A percentile compares a stretch with the other conserved stretches of the same genome.
These are phyloP conservation scores for Ceriagrion tenellum DNA, from an alignment of 2,888 invertebrate species.

Conservation along the genomic window DNA sequence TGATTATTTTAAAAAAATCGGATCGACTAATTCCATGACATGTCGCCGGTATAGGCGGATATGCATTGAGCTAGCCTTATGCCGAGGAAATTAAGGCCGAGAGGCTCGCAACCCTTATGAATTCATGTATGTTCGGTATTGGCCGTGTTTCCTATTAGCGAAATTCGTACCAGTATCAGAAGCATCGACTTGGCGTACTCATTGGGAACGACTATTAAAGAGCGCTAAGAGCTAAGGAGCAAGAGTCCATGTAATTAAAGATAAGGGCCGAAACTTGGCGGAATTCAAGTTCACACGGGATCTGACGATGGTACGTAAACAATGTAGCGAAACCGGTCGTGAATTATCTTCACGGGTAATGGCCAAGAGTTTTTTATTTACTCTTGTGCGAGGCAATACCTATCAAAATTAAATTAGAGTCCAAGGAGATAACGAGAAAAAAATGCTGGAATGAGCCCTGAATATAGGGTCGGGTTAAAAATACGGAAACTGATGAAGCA, in stretches of 20 bases:
- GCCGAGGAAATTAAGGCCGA: too few species aligned
- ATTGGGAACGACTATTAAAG: neutral
- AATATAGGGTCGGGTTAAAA: too few species aligned
- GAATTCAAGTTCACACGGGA: neutral
- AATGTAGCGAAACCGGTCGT: neutral
- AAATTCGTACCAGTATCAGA: neutral
- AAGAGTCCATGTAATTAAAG: neutral
- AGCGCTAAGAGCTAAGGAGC: neutral
- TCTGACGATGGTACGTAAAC: neutral
- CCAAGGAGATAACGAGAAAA: neutral
- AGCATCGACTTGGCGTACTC: neutral
- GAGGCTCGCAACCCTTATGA: neutral
- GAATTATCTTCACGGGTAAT: neutral
- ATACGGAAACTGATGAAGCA: neutral
- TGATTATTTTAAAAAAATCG: too few species aligned
- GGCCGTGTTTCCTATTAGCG: neutral
- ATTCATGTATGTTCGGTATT: neutral
- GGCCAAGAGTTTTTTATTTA: neutral
- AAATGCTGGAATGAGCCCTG: neutral
- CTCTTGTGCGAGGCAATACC: neutral
- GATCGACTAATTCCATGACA: too few species aligned
- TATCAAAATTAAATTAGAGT: neutral
- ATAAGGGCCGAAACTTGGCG: neutral
- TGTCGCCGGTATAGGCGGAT: too few species aligned
- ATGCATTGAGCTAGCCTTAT: too few species aligned